Evolutionary conservation across 2,797 vertebrate species (phyloP), one percentile per base, ranked within the genome.

Genomic region (Mormyrus proboscirostris): DNA sequence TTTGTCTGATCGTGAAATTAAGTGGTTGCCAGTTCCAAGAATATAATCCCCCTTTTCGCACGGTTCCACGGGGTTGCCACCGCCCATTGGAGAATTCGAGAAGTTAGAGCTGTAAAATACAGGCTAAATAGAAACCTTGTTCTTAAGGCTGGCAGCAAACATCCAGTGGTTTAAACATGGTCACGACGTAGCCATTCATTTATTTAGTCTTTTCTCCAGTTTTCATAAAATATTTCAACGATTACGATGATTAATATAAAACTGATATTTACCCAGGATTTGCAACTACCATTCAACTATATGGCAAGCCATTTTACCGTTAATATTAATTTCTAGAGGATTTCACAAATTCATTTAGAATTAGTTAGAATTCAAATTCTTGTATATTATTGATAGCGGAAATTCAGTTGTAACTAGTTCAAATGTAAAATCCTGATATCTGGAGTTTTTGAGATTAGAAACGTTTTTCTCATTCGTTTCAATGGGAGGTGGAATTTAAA

Each of bases 21-120:
- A n/a, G 57, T n/a, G 88, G 88, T 86, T 89, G 88, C 88, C 88
- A 89, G 82, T 73, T 73, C 29, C 12, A 0, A 33, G 47, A 38
- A 3, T 3, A 41, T 9, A 57, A 57, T 59, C 53, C 85, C 53
- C 47, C 47, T 25, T 55, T 55, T 12, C n/a, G 6, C 14, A 12
- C 33, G 9, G 47, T 10, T 83, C 76, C 16, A 44, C 19, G 12
- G 14, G 38, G 33, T 41, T 44, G n/a, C 19, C 41, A 47, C 47
- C 16, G 22, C 65, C 12, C 3, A 33, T 33, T 69, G 65, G 65
- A 16, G 12, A 73, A 38, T 16, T 73, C 0, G 14, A 38, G 29
- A 16, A 38, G 29, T 62, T 25, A 25, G 0, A 29, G 22, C 65
- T 6, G 29, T 38, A 73, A 16, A 16, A 73, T 38, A 6, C 29